phyloP scores from a whole-genome alignment of 1,140 invertebrate genomes.

The Limonius californicus region DNA sequence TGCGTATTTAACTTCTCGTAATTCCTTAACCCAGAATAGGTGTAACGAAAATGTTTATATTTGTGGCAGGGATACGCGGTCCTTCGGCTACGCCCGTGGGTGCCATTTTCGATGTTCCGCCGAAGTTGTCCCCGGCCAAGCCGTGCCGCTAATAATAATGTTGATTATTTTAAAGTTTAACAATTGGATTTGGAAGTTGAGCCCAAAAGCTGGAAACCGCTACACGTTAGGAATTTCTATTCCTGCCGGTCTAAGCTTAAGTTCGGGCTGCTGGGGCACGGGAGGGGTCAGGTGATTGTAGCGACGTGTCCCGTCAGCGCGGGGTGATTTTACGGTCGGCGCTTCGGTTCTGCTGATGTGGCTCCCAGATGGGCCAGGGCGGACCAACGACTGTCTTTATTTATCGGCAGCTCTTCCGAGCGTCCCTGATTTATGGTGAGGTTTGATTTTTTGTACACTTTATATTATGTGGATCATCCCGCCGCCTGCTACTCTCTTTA shows the following conservation, averaged over 20 bases:
- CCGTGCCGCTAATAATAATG: background rate
- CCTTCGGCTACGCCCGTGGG: no score
- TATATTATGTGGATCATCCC: background rate
- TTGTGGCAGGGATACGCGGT: no score
- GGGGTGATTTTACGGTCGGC: slow-evolving; percentile 31
- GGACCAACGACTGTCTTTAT: slow-evolving; percentile 28
- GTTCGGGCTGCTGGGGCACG: background rate
- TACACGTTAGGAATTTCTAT: slow-evolving; percentile 6
- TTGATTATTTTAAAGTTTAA: background rate
- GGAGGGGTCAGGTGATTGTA: slow-evolving; percentile 22
- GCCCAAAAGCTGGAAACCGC: background rate
- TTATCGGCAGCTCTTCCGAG: slow-evolving; percentile 24
- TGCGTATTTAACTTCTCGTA: no score
- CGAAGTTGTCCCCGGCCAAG: no score
- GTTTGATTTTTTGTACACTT: background rate
- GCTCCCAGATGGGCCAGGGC: slow-evolving; percentile 31
- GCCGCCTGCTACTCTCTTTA: no score
- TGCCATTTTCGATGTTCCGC: no score
- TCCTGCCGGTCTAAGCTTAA: background rate
- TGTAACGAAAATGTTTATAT: no score
- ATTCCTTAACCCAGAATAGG: no score
- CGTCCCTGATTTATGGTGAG: background rate
- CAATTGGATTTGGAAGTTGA: background rate
- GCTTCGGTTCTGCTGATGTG: slow-evolving; percentile 32
- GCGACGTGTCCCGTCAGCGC: slow-evolving; percentile 25